Evolutionary conservation across 92 coral and sea anemone genomes (phyloP), one percentile per base, ranked within the genome.

Genomic region (Ricordea florida): DNA sequence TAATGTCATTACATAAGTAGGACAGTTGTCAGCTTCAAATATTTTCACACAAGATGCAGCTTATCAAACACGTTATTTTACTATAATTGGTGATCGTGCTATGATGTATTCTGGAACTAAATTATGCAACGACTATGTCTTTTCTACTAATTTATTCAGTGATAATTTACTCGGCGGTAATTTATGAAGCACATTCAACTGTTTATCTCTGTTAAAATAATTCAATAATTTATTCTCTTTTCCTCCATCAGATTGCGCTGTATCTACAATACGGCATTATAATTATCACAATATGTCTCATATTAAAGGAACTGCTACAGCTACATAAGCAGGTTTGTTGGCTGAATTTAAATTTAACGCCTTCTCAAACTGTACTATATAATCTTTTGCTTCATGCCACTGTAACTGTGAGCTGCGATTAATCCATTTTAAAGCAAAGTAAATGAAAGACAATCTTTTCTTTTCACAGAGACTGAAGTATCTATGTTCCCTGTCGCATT

Each of bases 271-370:
- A 55, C 23, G 50, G 21, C 29, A 70, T 83, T 15, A 62, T 38
- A 4, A 23, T 59, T 14, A 55, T 76, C 44, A 11, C 76, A 8
- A 15, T 53, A 3, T 4, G 67, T 46, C 83, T 50, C 18, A 22
- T 56, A 28, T 35, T 86, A 1, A 59, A 80, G 48, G 84, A 86
- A 51, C 35, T 86, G 15, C 10, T 60, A 32, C 92, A 86, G 58
- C 30, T 86, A 5, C 66, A 41, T 24, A 76, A 62, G 3, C 70
- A 56, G 53, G 92, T 86, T 43, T 38, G 87, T 62, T 30, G 6
- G 1, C 30, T 37, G n/a, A n/a, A n/a, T n/a, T 8, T 8, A 38
- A 38, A 38, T n/a, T n/a, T n/a, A n/a, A 38, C 9, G 8, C 44
- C n/a, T 38, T 8, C 44, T 38, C n/a, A 38, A 8, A 8, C n/a